Evolutionary conservation across 2,888 invertebrate genomes (phyloP).

Genomic region (Lucinisca nassula): DNA sequence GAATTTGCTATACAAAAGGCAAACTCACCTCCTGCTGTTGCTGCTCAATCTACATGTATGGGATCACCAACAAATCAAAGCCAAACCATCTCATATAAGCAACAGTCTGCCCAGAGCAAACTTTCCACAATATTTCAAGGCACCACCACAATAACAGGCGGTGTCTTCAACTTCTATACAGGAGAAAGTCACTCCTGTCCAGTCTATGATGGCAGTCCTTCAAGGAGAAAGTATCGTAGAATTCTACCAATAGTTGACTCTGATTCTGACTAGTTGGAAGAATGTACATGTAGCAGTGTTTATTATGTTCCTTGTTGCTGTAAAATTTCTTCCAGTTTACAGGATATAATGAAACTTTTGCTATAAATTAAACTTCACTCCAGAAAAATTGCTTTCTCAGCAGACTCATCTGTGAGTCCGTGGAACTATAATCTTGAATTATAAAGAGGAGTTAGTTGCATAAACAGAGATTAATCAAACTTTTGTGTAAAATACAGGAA

Average conservation of each 20-base stretch:
- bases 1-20: not conserved
- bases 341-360: not conserved
- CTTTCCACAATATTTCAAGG: constrained; percentile 10
- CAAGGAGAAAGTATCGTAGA: not conserved
- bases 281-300: not conserved
- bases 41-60: not conserved
- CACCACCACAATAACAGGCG: constrained; percentile 11
- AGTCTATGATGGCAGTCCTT: not conserved
- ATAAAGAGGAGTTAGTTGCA: too few relatives aligned
- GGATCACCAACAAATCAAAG: not conserved
- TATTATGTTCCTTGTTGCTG: not conserved
- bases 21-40: not conserved
- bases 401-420: not conserved
- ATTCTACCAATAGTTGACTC: not conserved
- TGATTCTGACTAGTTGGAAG: not conserved
- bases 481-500: too few relatives aligned
- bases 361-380: not conserved
- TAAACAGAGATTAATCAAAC: too few relatives aligned
- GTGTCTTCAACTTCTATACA: constrained; percentile 14
- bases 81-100: not conserved
- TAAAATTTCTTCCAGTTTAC: not conserved
- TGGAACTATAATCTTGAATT: not conserved
- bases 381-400: not conserved
- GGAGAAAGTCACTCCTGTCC: not conserved
- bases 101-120: not conserved